Percentiles rank a stretch among this genome's conserved stretches.
Conservation (phyloP, 2,113 vertebrate species). For the Cinclus cinclus region DNA sequence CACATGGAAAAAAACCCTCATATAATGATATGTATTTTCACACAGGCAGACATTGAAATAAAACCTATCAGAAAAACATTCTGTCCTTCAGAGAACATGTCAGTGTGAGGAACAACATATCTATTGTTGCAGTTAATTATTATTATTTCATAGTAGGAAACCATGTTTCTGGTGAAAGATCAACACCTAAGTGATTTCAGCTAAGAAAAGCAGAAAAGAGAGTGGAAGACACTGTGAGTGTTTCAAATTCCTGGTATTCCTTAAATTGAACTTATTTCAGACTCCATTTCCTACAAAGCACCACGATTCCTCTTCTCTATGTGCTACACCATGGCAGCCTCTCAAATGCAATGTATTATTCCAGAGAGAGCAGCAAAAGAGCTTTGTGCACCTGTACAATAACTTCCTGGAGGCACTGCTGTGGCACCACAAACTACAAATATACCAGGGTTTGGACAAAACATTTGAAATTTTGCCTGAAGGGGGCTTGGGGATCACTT, state of each 20-base stretch:
- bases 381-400: background rate
- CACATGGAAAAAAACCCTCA: background rate
- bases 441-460: background rate
- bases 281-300: background rate
- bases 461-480: conserved; percentile 4
- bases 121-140: background rate
- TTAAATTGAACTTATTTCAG: background rate
- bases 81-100: background rate
- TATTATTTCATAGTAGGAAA: background rate
- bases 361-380: background rate
- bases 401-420: background rate
- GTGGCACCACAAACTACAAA: background rate
- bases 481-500: background rate
- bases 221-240: background rate
- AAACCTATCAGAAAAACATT: background rate
- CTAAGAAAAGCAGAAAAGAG: background rate
- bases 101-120: background rate
- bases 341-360: background rate
- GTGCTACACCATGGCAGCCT: background rate
- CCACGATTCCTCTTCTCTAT: background rate
- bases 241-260: background rate
- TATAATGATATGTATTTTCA: background rate
- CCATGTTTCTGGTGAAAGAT: background rate
- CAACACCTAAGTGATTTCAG: background rate
- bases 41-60: background rate